Evolutionary conservation across 1,140 invertebrate genomes (phyloP), one percentile per base, ranked within the genome.

Genomic region (Rhagoletis pomonella): DNA sequence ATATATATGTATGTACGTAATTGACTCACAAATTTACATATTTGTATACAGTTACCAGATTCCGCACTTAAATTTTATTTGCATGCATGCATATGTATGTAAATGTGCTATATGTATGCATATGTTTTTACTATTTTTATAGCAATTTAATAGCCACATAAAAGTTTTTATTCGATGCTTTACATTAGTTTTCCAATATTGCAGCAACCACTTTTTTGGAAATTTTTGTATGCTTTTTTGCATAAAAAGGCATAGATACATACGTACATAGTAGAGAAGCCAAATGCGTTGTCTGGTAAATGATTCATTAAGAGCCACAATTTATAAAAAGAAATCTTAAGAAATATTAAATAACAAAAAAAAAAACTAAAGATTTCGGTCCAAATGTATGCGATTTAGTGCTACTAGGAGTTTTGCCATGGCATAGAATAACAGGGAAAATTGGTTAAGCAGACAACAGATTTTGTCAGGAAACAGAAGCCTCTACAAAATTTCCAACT

Each of bases 161-260:
- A 81, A 81, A 81, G n/a, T 67, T 58, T 3, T 55, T 29, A 1
- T 3, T 55, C 47, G n/a, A 81, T 19, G 47, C 55, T 81, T 55
- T 55, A 19, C 73, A 81, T 55, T 73, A 73, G 65, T 69, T 69
- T 73, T 73, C 67, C 67, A 73, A 73, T 73, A 73, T 73, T 73
- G n/a, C 42, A 44, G 44, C 69, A n/a, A 9, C 2, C 5, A 12
- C 64, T 65, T 65, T 1, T 39, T 3, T 55, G 0, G 29, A 55
- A 55, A 0, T 55, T 55, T 55, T 55, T 2, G 1, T 55, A 55
- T 55, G 10, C 50, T 55, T 1, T 55, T 55, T 55, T 55, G 50
- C 50, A 55, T 55, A 55, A 3, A 55, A 55, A 55, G 10, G 50
- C 3, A 29, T 29, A 29, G 0, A 29, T 29, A 60, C 5, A 4